These are phyloP conservation scores for Dolomedes plantarius DNA, from an alignment of 2,888 invertebrate species.

Conservation along the genomic window DNA sequence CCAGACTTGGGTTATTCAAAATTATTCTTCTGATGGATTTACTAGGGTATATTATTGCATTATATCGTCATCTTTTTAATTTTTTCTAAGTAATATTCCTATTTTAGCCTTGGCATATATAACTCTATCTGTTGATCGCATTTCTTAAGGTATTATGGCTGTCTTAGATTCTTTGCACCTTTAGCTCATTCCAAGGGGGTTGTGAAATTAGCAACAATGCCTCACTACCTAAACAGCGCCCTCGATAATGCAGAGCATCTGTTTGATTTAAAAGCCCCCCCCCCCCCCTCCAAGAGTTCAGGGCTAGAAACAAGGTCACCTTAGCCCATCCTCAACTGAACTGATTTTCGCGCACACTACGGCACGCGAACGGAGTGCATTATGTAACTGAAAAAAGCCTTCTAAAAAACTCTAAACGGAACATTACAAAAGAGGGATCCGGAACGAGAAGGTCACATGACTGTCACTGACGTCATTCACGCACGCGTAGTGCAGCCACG, in stretches of 20 bases:
- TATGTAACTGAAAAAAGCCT: neutral
- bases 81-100: too few relatives aligned
- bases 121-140: too few relatives aligned
- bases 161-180: too few relatives aligned
- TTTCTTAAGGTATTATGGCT: too few relatives aligned
- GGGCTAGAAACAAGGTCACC: constrained; percentile 22
- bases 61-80: too few relatives aligned
- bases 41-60: too few relatives aligned
- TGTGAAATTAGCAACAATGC: too few relatives aligned
- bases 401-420: neutral
- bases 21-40: too few relatives aligned
- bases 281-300: neutral
- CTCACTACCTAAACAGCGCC: neutral
- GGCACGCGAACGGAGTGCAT: neutral
- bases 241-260: neutral
- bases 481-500: constrained; percentile 54
- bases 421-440: constrained; percentile 17
- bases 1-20: too few relatives aligned
- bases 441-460: constrained; percentile 2
- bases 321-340: neutral
- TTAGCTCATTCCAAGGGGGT: too few relatives aligned
- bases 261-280: neutral
- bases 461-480: constrained; percentile 15
- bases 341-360: neutral
- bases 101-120: too few relatives aligned